Base-by-base conservation (phyloP, 2,888 invertebrate genomes). In the Ormyrus nitidulus region DNA sequence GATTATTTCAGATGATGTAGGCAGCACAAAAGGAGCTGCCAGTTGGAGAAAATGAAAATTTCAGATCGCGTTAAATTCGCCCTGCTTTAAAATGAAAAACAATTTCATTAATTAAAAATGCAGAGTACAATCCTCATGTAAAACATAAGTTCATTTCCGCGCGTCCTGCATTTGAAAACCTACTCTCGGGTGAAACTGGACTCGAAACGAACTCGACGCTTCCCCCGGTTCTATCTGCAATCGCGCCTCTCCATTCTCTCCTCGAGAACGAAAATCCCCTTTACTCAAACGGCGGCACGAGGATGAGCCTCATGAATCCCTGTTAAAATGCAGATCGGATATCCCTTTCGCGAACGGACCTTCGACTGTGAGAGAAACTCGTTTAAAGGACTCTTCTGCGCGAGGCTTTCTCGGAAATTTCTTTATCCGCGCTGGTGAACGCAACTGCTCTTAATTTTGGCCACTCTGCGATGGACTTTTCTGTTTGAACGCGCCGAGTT, bases 271-370 rank as follows among this genome's bases (percentile, higher is more conserved):
- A 10, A 66, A 74, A 66, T 65, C 65, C 59, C 46, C 54, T 72
- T 48, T 19, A 6, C 54, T 6, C 46, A 7, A 48, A 49, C 44
- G 10, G 11, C 49, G 46, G 71, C 53, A 59, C n/a, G 54, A 44
- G 54, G 34, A 56, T 65, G 53, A 59, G 34, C 11, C 79, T 80
- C 82, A 77, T 80, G 83, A 84, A 85, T 83, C 77, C 82, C 84
- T 82, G 85, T 87, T 87, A 85, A 86, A 86, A 87, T 87, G 86
- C 85, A 87, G 85, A 87, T 86, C 83, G 83, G 83, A 84, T 85
- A 82, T 77, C 19, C 54, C 51, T 9, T 53, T 19, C 49, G 75
- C 61, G 71, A 34, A 34, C 51, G n/a, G 48, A 66, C 77, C 65
- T 79, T 72, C 65, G 72, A 70, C 51, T 34, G 34, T 2, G 65